These are phyloP conservation scores for Drosophila novamexicana DNA, from an alignment of 1,140 invertebrate species.

Conservation along the genomic window DNA sequence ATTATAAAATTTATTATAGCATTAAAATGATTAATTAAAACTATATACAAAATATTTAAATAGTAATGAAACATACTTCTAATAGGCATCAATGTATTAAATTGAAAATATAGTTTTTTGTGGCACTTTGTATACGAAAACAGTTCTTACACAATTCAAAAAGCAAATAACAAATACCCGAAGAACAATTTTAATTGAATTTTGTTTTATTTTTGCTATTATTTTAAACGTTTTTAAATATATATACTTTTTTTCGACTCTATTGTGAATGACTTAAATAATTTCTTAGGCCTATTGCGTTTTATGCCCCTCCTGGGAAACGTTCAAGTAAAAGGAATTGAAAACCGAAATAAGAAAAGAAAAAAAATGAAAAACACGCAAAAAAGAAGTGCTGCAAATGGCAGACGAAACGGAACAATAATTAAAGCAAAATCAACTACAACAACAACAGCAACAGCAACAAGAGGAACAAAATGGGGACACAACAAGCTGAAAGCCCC, in stretches of 20 bases:
- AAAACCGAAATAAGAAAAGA: constrained; percentile 45
- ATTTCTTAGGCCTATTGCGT: constrained; percentile 50
- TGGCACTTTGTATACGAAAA: too few relatives aligned
- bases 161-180: too few relatives aligned
- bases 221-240: background rate
- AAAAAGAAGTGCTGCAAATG: constrained; percentile 65
- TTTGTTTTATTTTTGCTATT: too few relatives aligned
- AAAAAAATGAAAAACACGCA: constrained; percentile 39
- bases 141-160: too few relatives aligned
- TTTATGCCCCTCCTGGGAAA: constrained; percentile 29
- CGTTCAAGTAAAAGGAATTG: constrained; percentile 32
- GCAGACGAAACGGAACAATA: constrained; percentile 80
- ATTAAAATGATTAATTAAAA: too few relatives aligned
- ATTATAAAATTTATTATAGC: too few relatives aligned
- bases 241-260: constrained; percentile 2
- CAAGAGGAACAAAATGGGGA: constrained; percentile 32
- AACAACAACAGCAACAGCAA: constrained; percentile 37
- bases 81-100: too few relatives aligned
- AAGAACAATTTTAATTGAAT: too few relatives aligned
- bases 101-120: too few relatives aligned
- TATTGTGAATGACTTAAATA: constrained; percentile 50
- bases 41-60: too few relatives aligned
- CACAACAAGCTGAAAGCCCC: constrained; percentile 23
- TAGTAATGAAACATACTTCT: too few relatives aligned
- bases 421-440: constrained; percentile 75